phyloP scores from a whole-genome alignment of 2,888 invertebrate species.

The Bugulina stolonifera region DNA sequence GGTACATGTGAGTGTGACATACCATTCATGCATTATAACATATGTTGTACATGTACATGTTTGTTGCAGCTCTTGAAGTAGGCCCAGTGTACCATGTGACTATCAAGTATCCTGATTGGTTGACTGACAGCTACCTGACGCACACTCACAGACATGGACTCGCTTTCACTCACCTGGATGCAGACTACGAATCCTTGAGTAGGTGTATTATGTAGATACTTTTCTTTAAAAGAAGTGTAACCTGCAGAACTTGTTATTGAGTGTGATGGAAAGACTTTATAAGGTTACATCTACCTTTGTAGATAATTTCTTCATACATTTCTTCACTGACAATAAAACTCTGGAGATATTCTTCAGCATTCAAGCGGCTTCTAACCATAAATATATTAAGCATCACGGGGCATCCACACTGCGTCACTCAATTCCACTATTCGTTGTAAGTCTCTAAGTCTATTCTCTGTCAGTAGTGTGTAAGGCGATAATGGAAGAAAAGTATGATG shows the following conservation, averaged over 20 bases:
- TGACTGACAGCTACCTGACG: neutral
- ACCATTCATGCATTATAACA: no score
- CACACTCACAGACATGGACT: neutral
- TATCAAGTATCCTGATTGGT: conserved; percentile 19
- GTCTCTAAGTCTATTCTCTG: neutral
- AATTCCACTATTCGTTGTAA: neutral
- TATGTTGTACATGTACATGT: no score
- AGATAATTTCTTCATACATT: conserved; percentile 3
- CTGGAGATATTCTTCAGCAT: neutral
- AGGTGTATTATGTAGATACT: no score
- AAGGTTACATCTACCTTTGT: no score
- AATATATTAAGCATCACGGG: neutral
- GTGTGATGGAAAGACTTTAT: no score
- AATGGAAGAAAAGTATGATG: no score
- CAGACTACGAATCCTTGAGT: neutral
- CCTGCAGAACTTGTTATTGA: no score
- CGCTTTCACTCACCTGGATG: neutral
- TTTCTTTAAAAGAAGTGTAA: no score
- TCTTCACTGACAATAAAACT: neutral
- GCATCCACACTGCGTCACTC: neutral
- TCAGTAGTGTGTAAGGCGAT: no score
- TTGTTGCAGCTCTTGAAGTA: no score
- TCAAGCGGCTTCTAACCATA: neutral
- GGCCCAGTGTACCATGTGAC: conserved; percentile 15
- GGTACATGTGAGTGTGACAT: no score